Evolutionary conservation across 2,797 vertebrate genomes (phyloP).

Genomic region (Pseudochaenichthys georgianus): DNA sequence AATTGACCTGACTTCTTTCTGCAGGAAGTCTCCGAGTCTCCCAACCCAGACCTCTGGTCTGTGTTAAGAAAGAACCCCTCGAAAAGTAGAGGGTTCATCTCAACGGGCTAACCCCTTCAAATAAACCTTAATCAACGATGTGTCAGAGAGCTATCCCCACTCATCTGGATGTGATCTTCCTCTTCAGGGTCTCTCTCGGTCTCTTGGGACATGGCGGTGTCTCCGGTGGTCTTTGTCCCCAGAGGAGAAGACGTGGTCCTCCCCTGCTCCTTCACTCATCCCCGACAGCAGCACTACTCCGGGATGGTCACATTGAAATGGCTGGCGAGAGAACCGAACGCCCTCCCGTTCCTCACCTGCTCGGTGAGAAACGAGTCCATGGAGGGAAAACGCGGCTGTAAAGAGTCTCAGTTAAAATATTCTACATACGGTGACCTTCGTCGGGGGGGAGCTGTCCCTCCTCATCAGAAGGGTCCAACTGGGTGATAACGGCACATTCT

Average conservation of each 20-base stretch:
- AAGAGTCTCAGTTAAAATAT: rapidly evolving
- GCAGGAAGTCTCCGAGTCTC: too few species aligned
- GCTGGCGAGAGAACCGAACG: rapidly evolving
- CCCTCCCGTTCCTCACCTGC: background rate
- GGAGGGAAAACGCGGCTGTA: background rate
- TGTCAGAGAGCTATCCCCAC: background rate
- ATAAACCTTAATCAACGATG: too few species aligned
- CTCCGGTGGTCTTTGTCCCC: background rate
- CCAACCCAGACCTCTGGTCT: too few species aligned
- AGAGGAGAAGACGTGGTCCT: slow-evolving; percentile 48
- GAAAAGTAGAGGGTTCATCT: too few species aligned
- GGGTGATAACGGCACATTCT: rapidly evolving
- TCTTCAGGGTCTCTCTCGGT: background rate
- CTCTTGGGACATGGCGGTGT: background rate
- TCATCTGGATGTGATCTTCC: background rate
- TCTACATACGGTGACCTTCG: slow-evolving; percentile 24
- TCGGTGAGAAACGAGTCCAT: background rate
- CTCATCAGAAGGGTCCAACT: slow-evolving; percentile 8
- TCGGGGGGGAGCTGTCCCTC: slow-evolving; percentile 21
- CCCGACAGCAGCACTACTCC: background rate
- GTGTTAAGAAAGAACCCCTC: too few species aligned
- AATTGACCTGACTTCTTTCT: too few species aligned
- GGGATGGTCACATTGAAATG: background rate
- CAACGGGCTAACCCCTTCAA: too few species aligned
- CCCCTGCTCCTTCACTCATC: slow-evolving; percentile 31